Base-by-base conservation (phyloP, 2,797 vertebrate genomes). In the Acanthis flammea region DNA sequence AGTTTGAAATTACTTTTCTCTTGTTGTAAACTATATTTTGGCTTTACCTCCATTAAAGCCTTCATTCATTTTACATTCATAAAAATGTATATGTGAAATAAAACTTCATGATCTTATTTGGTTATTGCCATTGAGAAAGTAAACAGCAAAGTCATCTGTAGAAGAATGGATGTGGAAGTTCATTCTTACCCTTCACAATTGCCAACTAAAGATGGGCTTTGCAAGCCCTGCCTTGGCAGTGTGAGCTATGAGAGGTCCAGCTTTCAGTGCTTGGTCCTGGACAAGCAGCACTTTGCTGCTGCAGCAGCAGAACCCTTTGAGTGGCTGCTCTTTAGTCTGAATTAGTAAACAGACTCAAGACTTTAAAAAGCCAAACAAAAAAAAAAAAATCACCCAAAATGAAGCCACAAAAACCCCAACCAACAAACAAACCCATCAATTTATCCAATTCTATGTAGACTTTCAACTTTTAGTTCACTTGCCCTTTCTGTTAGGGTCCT, bases 161-260 rank as follows among this genome's bases (percentile, higher is more conserved):
- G 19, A n/a, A 67, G 10, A 75, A 19, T 12, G 7, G 11, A 23
- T 62, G 5, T 8, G 33, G 55, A 62, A 60, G 14, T 41, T 80
- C 5, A 23, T 77, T 71, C 17, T 48, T 55, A 24, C 2, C 41
- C 12, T 63, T 66, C 30, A 10, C 0, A 0, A 30, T 53, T 76
- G 5, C 8, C 41, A 25, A 4, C 12, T 53, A 19, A 67, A 83
- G 17, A 13, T 15, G 5, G 14, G 35, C 28, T 72, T 88, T 76
- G 44, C 73, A 68, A 78, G 31, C 8, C 11, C 22, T 68, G 3
- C 28, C 10, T 42, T 44, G 51, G 54, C 66, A 74, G 9, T 3
- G 9, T 31, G 58, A 55, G 19, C 62, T 4, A 0, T 13, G 19
- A 23, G 30, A 84, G 35, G 39, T 78, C 25, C 9, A 7, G 11